Conservation (phyloP, 2,113 vertebrate genomes). For the Nerophis lumbriciformis region DNA sequence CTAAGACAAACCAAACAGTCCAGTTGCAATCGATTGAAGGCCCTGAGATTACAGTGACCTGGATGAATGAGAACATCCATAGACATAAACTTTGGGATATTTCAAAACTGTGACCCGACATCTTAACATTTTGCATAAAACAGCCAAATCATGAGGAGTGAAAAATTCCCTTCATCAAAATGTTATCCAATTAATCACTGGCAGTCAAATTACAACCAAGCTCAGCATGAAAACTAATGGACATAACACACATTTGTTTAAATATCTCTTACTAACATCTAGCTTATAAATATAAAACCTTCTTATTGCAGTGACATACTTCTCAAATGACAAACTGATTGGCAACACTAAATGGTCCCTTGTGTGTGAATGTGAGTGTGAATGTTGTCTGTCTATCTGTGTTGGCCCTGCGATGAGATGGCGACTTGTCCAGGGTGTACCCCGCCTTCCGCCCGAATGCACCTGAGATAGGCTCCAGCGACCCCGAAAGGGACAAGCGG, state of each 20-base stretch:
- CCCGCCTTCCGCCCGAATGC: too few relatives aligned
- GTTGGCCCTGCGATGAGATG: too few relatives aligned
- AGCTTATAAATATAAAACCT: slow-evolving; percentile 56
- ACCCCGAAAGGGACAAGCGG: too few relatives aligned
- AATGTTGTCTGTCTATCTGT: too few relatives aligned
- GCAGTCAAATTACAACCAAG: slow-evolving; percentile 46
- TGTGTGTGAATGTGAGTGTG: too few relatives aligned
- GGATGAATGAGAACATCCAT: too few relatives aligned
- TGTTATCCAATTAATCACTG: slow-evolving; percentile 38
- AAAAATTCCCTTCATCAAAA: slow-evolving; percentile 47
- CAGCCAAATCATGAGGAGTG: slow-evolving; percentile 30
- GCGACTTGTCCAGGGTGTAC: too few relatives aligned
- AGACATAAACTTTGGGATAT: background rate
- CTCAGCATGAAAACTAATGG: slow-evolving; percentile 10
- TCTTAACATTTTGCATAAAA: slow-evolving; percentile 33
- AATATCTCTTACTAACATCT: slow-evolving; percentile 48
- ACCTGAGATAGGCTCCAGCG: too few relatives aligned
- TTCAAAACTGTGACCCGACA: slow-evolving; percentile 29
- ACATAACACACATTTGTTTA: slow-evolving; percentile 35
- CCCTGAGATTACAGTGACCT: too few relatives aligned
- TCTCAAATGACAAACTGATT: slow-evolving; percentile 33
- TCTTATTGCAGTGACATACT: slow-evolving; percentile 31
- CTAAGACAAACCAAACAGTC: too few relatives aligned
- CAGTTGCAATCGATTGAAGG: too few relatives aligned
- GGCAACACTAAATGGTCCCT: too few relatives aligned